Evolutionary conservation across 2,888 invertebrate species (phyloP), one percentile per base, ranked within the genome.

Genomic region (Drosophila monieri): DNA sequence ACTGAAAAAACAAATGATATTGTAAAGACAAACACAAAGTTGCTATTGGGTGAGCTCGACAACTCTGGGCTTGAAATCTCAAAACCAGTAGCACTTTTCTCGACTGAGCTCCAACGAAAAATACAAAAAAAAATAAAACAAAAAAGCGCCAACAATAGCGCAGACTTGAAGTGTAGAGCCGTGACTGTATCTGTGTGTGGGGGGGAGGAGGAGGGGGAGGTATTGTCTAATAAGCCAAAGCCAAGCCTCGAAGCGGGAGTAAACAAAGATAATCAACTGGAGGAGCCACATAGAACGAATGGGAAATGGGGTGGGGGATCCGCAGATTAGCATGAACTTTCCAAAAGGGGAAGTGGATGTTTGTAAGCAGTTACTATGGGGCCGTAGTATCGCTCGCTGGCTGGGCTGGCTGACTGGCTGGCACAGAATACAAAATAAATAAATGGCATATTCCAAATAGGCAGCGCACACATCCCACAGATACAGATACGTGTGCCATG

Each of bases 81-180:
- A 88, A 88, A 88, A 89, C 88, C 88, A 89, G 88, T 89, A 89
- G 89, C 89, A 88, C 77, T 89, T 86, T 79, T 80, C 85, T 88
- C 88, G 73, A 73, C 73, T 71, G 74, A 73, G 59, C 79, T 83
- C 73, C 67, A 75, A 73, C 68, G 65, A 72, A 79, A 48, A 52
- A 23, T 25, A 69, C 55, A 64, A 64, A 51, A 15, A 43, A 64
- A 64, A 64, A 51, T 21, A 55, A 25, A 52, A 49, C 15, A 54
- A 58, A 65, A 71, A 51, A 47, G 52, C 41, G 32, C 27, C 46
- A 37, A 65, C 76, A 65, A 74, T 65, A 60, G 61, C 76, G 75
- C 76, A 73, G 78, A 68, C 69, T 78, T 81, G 70, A 77, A 77
- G 77, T 80, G 77, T 70, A 73, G 67, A 73, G 79, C 76, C 77